phyloP scores from a whole-genome alignment of 2,888 invertebrate genomes.

The Drosophila paramelanica region DNA sequence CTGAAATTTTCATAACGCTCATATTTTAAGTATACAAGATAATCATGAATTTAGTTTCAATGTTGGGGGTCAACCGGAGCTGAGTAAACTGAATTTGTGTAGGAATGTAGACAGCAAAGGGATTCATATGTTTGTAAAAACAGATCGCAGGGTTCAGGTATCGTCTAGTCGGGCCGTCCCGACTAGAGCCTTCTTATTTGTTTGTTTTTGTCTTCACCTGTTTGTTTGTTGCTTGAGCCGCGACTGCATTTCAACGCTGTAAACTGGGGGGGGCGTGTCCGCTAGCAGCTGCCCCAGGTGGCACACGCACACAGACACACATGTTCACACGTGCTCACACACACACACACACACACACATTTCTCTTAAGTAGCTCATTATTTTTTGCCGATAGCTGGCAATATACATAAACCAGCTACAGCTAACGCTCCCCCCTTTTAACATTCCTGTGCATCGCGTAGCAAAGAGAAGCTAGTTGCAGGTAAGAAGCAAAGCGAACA shows the following conservation, averaged over 20 bases:
- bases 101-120: too few species aligned
- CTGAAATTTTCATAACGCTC: too few species aligned
- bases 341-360: constrained; percentile 20
- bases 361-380: constrained; percentile 71
- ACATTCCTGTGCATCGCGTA: neutral
- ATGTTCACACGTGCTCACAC: neutral
- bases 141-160: too few species aligned
- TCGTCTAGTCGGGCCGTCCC: too few species aligned
- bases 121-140: too few species aligned
- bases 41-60: too few species aligned
- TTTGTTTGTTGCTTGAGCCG: constrained; percentile 14
- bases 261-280: constrained; percentile 16
- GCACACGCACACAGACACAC: neutral
- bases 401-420: constrained; percentile 27
- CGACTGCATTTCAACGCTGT: constrained; percentile 26
- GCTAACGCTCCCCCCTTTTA: neutral
- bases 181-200: neutral
- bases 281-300: constrained; percentile 1
- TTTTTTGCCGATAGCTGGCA: constrained; percentile 54
- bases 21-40: too few species aligned
- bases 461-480: constrained; percentile 3
- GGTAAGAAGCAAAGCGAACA: neutral
- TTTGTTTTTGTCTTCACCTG: constrained; percentile 6
- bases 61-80: too few species aligned
- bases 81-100: too few species aligned